Percentiles rank a stretch among this genome's conserved stretches.
Evolutionary conservation across 2,888 invertebrate genomes (phyloP).

Genomic region (Mesorhabditis belari): DNA sequence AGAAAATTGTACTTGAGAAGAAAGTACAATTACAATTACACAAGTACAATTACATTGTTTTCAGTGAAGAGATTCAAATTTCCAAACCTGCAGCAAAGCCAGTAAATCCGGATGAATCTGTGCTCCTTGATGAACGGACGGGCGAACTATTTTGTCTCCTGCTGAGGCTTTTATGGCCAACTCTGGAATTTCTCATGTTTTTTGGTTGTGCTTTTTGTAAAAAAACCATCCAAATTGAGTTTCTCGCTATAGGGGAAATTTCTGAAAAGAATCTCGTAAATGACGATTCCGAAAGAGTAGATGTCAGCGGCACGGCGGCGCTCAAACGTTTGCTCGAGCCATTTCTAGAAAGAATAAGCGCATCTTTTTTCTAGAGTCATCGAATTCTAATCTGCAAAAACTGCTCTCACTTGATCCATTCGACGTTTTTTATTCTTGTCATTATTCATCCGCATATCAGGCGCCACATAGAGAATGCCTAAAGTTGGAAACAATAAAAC

Average conservation of each 20-base stretch:
- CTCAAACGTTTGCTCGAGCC: constrained; percentile 11
- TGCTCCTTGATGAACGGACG: constrained; percentile 19
- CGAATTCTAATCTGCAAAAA: background rate
- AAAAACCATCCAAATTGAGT: constrained; percentile 13
- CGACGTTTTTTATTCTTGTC: constrained; percentile 19
- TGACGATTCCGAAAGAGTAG: constrained; percentile 31
- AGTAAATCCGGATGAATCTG: constrained; percentile 27
- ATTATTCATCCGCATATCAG: constrained; percentile 21
- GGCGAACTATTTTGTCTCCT: constrained; percentile 25
- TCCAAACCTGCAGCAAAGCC: constrained; percentile 23
- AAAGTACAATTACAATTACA: no score
- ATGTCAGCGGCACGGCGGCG: constrained; percentile 24
- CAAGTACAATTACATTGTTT: no score
- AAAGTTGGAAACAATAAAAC: background rate
- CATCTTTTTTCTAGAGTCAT: background rate
- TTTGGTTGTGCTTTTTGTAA: background rate
- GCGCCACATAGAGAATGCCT: constrained; percentile 27
- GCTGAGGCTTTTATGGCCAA: constrained; percentile 23
- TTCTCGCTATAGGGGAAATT: constrained; percentile 36
- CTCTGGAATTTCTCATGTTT: constrained; percentile 11
- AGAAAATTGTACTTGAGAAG: no score
- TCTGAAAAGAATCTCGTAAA: constrained; percentile 40
- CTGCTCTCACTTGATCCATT: constrained; percentile 9
- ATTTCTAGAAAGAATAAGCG: constrained; percentile 9
- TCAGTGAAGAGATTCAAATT: background rate